Evolutionary conservation across 2,113 vertebrate genomes (phyloP).

Genomic region (Zapus hudsonius): DNA sequence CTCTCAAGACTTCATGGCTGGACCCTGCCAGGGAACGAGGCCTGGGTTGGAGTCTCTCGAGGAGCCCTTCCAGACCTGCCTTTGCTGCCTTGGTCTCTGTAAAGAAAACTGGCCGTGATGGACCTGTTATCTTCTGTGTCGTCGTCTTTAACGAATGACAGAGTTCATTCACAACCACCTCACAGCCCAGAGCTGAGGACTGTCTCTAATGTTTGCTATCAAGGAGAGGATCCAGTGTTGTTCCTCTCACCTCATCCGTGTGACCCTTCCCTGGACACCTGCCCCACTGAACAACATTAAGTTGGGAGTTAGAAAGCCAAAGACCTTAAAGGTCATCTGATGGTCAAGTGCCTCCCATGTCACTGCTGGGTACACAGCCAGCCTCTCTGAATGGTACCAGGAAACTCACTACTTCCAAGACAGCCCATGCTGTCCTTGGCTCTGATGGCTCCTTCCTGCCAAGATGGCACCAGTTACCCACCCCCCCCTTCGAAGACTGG

Average conservation of each 20-base stretch:
- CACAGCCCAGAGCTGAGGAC: neutral
- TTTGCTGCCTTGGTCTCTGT: neutral
- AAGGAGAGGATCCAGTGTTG: neutral
- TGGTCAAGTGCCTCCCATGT: neutral
- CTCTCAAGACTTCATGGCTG: neutral
- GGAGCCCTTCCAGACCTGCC: neutral
- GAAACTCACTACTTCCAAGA: neutral
- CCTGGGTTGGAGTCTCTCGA: neutral
- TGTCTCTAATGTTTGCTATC: neutral
- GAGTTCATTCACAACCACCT: neutral
- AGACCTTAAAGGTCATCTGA: constrained; percentile 35
- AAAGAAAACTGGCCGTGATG: neutral
- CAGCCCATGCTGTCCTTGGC: constrained; percentile 3
- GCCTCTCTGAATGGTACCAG: constrained; percentile 41
- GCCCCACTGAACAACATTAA: neutral
- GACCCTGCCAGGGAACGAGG: neutral
- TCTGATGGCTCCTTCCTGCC: constrained; percentile 36
- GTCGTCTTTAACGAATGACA: neutral
- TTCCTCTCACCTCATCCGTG: neutral
- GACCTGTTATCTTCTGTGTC: neutral
- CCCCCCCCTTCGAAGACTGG: constrained; percentile 58
- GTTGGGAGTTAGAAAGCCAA: neutral
- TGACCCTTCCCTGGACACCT: neutral
- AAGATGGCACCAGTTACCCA: constrained; percentile 56
- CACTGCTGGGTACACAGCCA: neutral